These are phyloP conservation scores for Hemichromis elongatus DNA, from an alignment of 2,113 vertebrate genomes.

Conservation along the genomic window DNA sequence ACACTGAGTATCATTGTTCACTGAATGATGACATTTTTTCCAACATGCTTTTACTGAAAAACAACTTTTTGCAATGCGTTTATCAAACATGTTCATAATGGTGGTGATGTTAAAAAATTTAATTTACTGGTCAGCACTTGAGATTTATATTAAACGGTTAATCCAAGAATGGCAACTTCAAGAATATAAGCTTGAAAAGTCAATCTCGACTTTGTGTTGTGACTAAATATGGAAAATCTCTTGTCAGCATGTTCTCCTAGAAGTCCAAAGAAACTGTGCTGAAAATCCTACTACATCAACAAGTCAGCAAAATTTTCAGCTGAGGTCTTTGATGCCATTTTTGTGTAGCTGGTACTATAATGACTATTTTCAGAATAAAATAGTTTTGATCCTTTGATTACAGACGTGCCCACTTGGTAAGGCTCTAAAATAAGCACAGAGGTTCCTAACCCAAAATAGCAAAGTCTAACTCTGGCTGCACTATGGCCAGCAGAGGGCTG, in stretches of 20 bases:
- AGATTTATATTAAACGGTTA: not conserved
- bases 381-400: slow-evolving; percentile 62
- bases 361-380: slow-evolving; percentile 54
- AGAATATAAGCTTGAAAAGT: not conserved
- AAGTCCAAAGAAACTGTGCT: not conserved
- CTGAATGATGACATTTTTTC: not conserved
- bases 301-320: slow-evolving; percentile 38
- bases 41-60: not conserved
- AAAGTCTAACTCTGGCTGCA: slow-evolving; percentile 31
- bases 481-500: slow-evolving; percentile 56
- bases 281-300: slow-evolving; percentile 21
- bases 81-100: not conserved
- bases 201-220: not conserved
- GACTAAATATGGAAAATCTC: slow-evolving; percentile 15
- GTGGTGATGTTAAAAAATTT: not conserved
- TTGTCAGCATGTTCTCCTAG: slow-evolving; percentile 19
- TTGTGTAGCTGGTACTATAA: slow-evolving; percentile 45
- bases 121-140: not conserved
- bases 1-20: not conserved
- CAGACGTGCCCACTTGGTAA: slow-evolving; percentile 22
- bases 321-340: slow-evolving; percentile 43
- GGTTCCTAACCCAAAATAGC: slow-evolving; percentile 59
- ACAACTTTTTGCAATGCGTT: not conserved
- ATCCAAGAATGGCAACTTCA: not conserved
- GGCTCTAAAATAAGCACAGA: slow-evolving; percentile 47